Evolutionary conservation across 2,113 vertebrate species (phyloP), one percentile per base, ranked within the genome.

Genomic region (Tupaia chinensis): DNA sequence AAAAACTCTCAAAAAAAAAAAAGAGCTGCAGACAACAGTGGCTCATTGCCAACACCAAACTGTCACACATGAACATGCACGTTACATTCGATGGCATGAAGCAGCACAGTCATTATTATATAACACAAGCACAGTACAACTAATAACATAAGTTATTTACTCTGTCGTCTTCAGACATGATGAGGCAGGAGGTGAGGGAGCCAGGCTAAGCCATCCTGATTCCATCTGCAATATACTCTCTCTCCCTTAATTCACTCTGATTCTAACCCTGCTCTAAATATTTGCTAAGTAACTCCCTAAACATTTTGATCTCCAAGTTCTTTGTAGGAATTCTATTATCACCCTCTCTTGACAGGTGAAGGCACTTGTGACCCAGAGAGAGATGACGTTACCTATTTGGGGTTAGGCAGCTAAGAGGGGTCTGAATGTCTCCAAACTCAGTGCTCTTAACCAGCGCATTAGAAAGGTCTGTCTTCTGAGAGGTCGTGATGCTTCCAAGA

Each of bases 241-340:
- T 3, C 32, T 16, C 22, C 11, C 5, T 32, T 0, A 1, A 29
- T 19, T 29, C 20, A 9, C 60, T 7, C 20, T 14, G 12, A 44
- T 3, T 10, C 22, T 20, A 34, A 22, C 25, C 15, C 27, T 19
- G 29, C 80, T 73, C 44, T 87, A 23, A 91, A 32, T 13, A 70
- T 61, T 7, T 10, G 13, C 9, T 86, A 32, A 83, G 20, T 12
- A 61, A 87, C 0, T n/a, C 8, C 14, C 14, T 25, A 1, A 27
- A 12, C 11, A 23, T 65, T 23, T 54, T 44, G 29, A 79, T 70
- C 32, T 84, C 54, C 10, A 72, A 14, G 27, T 32, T 61, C 66
- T 63, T 65, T 65, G 1, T 8, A 53, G 53, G 32, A 92, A 29
- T 23, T 29, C 63, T 15, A 2, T 17, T 56, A n/a, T 22, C 84